Evolutionary conservation across 2,113 vertebrate genomes (phyloP), one percentile per base, ranked within the genome.

Genomic region (Cyrtonyx montezumae): DNA sequence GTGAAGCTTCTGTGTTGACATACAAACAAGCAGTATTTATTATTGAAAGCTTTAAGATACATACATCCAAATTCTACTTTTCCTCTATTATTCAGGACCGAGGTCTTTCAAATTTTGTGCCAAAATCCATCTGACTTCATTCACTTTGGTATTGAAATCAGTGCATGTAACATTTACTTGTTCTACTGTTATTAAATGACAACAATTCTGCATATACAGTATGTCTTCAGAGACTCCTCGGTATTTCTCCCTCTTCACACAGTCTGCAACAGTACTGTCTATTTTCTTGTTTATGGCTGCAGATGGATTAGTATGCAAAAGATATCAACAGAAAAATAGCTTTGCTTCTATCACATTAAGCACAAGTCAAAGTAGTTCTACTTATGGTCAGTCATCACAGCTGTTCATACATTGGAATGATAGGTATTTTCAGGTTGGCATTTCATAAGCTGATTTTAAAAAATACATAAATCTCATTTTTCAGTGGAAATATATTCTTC

Each of bases 1-100:
- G 80, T 99, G 98, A 59, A 99, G 98, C 96, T 98, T 98, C 99
- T 99, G 97, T 82, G 36, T 88, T 55, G 58, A 87, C 22, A 93
- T 42, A 78, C 5, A 53, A 76, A 76, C 59, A 88, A 34, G 6
- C 13, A 56, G 11, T 40, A 76, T 48, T 81, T 67, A 42, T 73
- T 40, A 79, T 42, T 90, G 75, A 83, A 68, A 76, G 28, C 20
- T 34, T 84, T 13, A 34, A 40, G 11, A 7, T 17, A 13, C 36
- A 25, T 40, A 91, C 26, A 78, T n/a, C 2, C 58, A 46, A 74
- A 81, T 46, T 77, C 80, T 48, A 19, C 26, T 28, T 40, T 80
- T 87, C 63, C 45, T 89, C 51, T 84, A 0, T 0, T 40, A 13
- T 62, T 25, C 30, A 65, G 11, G 51, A 82, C 45, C 59, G 6